A percentile compares a stretch with the other conserved stretches of the same genome.
Evolutionary conservation across 2,113 vertebrate species (phyloP).

Genomic region (Hemicordylus capensis): DNA sequence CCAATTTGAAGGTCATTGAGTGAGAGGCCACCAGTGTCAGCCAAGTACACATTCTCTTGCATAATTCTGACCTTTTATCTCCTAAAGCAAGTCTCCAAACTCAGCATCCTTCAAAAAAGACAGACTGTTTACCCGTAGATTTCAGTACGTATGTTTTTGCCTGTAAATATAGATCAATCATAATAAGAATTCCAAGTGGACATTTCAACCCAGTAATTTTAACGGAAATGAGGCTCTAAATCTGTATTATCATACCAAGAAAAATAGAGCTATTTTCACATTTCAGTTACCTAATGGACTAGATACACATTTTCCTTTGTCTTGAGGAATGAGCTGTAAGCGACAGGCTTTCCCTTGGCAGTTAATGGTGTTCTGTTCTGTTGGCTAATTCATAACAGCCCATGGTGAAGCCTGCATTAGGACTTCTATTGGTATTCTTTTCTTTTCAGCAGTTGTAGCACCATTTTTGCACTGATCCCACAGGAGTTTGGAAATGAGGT

Average conservation of each 20-base stretch:
- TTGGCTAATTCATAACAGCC: slow-evolving; percentile 40
- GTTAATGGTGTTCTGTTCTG: slow-evolving; percentile 52
- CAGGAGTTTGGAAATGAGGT: background rate
- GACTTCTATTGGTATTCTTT: background rate
- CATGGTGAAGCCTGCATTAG: background rate
- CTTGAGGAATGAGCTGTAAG: slow-evolving; percentile 66
- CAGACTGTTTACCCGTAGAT: slow-evolving; percentile 41
- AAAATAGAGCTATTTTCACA: slow-evolving; percentile 72
- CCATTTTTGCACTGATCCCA: background rate
- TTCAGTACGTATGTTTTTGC: slow-evolving; percentile 53
- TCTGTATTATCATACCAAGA: slow-evolving; percentile 64
- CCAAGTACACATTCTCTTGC: background rate
- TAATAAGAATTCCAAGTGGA: slow-evolving; percentile 62
- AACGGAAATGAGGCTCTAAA: slow-evolving; percentile 75
- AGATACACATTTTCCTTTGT: slow-evolving; percentile 68
- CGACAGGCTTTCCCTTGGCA: slow-evolving; percentile 48
- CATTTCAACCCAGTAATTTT: slow-evolving; percentile 71
- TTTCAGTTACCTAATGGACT: slow-evolving; percentile 72
- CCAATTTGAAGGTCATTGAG: slow-evolving; percentile 13
- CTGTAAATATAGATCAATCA: slow-evolving; percentile 63
- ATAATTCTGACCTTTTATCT: slow-evolving; percentile 1
- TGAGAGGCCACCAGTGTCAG: slow-evolving; percentile 13
- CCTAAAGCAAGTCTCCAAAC: slow-evolving; percentile 38
- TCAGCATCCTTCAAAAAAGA: slow-evolving; percentile 38
- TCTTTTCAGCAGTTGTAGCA: background rate